Base-by-base conservation (phyloP, 2,797 vertebrate species). In the Tiaroga cobitis region DNA sequence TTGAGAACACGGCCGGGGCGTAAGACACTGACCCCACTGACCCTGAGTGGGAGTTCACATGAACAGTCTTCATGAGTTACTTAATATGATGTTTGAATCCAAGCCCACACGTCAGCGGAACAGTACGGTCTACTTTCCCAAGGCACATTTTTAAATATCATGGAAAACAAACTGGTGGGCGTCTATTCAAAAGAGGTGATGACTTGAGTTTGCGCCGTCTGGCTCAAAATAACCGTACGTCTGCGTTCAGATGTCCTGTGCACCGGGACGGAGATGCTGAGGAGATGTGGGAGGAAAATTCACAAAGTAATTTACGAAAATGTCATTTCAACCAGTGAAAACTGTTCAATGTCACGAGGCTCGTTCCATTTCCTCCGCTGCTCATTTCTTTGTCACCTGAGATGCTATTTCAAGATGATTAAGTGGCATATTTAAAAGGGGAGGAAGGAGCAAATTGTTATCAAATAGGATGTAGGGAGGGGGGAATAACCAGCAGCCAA, bases 221-320 rank as follows among this genome's bases (percentile, higher is more conserved):
- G 75, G 65, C 65, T 84, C 26, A 43, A 84, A 84, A 84, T 84
- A 84, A 26, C 51, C 3, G 1, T 24, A 18, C 3, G 49, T 84
- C 82, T 84, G 63, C 19, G 15, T 78, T 59, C 51, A 84, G 65
- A 84, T 84, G 83, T 79, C 75, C 75, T 79, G 54, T 78, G 74
- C n/a, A 39, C 34, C 3, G 19, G 18, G 29, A 51, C 29, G 39
- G 26, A 70, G 83, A 84, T 78, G 75, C 37, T 79, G 51, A 13
- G 32, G 37, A 34, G 65, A 84, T 79, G 83, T 84, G 83, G 83
- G 75, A 84, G 83, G 75, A 84, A 79, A 84, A 70, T 56, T 79
- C 83, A 46, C 65, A 70, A 84, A 56, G 83, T 77, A 61, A 84
- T 84, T 84, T 84, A 79, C 83, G 54, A 84, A 65, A 84, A 85